phyloP scores from a whole-genome alignment of 2,888 invertebrate species.

The Seladonia tumulorum region DNA sequence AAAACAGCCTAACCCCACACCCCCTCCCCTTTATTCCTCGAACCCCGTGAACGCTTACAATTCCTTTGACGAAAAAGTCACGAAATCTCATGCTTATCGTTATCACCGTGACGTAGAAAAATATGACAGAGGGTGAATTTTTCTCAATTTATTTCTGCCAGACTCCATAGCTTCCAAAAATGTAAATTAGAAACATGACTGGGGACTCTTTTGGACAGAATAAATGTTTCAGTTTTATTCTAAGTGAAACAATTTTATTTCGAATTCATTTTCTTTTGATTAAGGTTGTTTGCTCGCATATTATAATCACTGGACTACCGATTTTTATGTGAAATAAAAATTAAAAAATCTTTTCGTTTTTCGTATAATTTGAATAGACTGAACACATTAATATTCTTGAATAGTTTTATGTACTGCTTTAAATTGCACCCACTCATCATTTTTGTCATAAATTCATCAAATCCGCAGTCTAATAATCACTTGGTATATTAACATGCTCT shows the following conservation, averaged over 20 bases:
- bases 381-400: no score
- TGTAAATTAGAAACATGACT: no score
- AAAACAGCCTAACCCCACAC: slow-evolving; percentile 34
- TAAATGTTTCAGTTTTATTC: neutral
- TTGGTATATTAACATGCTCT: no score
- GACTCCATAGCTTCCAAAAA: no score
- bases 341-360: neutral
- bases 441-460: neutral
- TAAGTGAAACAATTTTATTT: neutral
- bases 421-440: neutral
- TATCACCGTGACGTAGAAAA: neutral
- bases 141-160: neutral
- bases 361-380: neutral
- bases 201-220: neutral
- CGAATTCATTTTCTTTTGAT: neutral
- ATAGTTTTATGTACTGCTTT: neutral
- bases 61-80: slow-evolving; percentile 15
- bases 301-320: neutral
- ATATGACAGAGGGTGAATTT: neutral
- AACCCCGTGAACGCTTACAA: neutral
- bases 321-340: neutral
- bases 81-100: slow-evolving; percentile 18
- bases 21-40: neutral
- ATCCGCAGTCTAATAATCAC: neutral
- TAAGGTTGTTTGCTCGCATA: neutral